Conservation (phyloP, 2,113 vertebrate genomes). For the Cercopithecus mona region DNA sequence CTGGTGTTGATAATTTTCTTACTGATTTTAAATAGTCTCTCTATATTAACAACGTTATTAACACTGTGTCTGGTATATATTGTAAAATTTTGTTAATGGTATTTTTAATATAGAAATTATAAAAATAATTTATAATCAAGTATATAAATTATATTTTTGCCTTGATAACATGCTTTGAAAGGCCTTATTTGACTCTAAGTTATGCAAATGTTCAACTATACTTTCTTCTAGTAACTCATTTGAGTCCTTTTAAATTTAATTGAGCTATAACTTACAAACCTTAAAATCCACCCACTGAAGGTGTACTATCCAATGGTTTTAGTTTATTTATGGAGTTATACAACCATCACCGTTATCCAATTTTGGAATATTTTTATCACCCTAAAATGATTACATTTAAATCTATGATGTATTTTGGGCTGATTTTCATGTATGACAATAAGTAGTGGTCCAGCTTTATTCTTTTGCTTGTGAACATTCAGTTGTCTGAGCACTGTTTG, state of each 20-base stretch:
- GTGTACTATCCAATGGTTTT: background rate
- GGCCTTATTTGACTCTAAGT: background rate
- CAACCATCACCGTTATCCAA: background rate
- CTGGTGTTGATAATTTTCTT: background rate
- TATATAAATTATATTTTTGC: background rate
- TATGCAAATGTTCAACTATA: background rate
- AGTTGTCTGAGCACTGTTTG: background rate
- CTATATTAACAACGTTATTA: background rate
- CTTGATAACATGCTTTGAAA: background rate
- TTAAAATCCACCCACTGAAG: background rate
- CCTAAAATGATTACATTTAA: background rate
- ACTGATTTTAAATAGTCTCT: background rate
- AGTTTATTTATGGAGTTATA: background rate
- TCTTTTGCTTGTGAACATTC: background rate
- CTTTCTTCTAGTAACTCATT: background rate
- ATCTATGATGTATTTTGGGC: background rate
- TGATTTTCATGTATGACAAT: background rate
- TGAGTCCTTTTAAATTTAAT: background rate
- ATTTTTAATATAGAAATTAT: background rate
- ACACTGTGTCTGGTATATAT: background rate
- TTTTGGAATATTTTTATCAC: background rate
- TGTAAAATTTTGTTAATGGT: background rate
- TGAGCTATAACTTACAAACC: background rate
- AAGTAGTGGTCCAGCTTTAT: background rate
- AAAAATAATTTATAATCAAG: background rate